A percentile compares a stretch with the other conserved stretches of the same genome.
Conservation (phyloP, 2,888 invertebrate genomes). For the Augochlorella aurata region DNA sequence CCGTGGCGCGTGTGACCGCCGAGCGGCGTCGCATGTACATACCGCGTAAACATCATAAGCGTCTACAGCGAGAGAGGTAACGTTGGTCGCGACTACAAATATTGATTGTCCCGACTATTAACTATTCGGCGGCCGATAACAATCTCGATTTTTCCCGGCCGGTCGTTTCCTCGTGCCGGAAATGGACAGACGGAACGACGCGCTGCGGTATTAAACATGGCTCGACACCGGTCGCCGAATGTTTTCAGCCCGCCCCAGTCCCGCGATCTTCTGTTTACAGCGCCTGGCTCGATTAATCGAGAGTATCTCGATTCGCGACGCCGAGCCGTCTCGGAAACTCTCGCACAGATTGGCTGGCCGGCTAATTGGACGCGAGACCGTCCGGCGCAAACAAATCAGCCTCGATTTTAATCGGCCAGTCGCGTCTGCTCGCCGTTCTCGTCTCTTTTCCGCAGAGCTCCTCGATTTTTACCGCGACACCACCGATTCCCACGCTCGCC, state of each 20-base stretch:
- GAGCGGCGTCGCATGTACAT: constrained; percentile 36
- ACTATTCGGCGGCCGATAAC: constrained; percentile 45
- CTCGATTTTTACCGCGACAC: neutral
- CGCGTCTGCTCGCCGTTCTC: neutral
- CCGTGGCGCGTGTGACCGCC: constrained; percentile 3
- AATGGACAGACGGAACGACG: too few relatives aligned
- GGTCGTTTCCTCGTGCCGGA: neutral
- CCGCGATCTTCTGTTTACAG: neutral
- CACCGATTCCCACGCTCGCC: neutral
- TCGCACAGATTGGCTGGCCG: neutral
- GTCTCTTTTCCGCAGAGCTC: neutral
- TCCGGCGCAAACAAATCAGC: neutral
- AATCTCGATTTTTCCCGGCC: constrained; percentile 27
- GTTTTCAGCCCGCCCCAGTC: neutral
- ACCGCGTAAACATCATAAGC: constrained; percentile 50
- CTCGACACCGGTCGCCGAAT: neutral
- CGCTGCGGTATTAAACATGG: neutral
- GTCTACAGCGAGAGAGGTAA: constrained; percentile 27
- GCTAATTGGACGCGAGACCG: neutral
- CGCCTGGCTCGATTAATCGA: neutral
- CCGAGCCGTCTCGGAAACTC: neutral
- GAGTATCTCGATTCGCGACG: neutral
- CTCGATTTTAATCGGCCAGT: neutral
- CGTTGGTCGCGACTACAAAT: constrained; percentile 47
- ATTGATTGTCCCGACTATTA: constrained; percentile 51